Base-by-base conservation (phyloP, 2,888 invertebrate genomes). In the Gymnosoma rotundatum region DNA sequence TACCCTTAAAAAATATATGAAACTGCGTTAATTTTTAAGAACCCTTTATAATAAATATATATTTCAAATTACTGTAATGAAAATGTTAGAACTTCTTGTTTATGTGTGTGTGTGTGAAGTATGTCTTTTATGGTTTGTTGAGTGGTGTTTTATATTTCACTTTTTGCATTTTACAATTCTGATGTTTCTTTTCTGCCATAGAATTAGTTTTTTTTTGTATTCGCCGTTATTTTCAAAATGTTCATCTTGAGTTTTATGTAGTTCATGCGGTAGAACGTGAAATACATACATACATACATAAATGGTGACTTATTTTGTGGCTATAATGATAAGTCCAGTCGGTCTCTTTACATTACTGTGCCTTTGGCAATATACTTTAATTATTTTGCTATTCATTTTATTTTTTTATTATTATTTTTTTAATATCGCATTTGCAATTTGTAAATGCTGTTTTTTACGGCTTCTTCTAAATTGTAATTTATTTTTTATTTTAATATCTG, bases 161-260 rank as follows among this genome's bases (percentile, higher is more conserved):
- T 72, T 66, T 70, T 64, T 72, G 25, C 70, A 75, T 75, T 64
- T 76, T 82, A 61, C 66, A 70, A 76, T 82, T 70, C 76, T 82
- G 66, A 52, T 76, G 75, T 70, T 82, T 72, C 45, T 72, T 50
- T 76, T 72, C 76, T 36, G 70, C 64, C 75, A 75, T 75, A 48
- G 64, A 69, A 64, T 81, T 70, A 67, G 66, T 67, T 66, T 78
- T 73, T 67, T 76, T 64, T 52, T 52, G 7, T 12, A 42, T 42
- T 42, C 42, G 7, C 42, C 12, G 42, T 42, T 42, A 42, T 42
- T 42, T 10, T 42, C 12, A 12, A 42, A 25, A 64, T 78, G 69
- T 52, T 61, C 63, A 78, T 78, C 70, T 70, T 21, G 56, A 16
- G 25, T 38, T 69, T 52, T 18, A 52, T 20, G 52, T 32, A n/a